Conservation (phyloP, 2,113 vertebrate genomes). For the Ctenomys sociabilis region DNA sequence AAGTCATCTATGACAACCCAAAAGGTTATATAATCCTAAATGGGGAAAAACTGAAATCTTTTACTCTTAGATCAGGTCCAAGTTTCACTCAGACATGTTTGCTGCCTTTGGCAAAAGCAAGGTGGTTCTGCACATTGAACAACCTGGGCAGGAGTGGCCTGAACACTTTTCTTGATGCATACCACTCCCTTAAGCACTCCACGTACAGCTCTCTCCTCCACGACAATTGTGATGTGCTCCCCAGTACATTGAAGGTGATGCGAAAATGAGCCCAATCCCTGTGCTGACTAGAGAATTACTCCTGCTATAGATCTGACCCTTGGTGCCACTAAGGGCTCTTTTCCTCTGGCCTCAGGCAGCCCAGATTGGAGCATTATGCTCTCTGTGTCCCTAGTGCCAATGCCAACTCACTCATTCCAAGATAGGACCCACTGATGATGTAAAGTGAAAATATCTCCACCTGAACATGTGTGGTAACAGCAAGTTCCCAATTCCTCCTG, state of each 20-base stretch:
- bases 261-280: not conserved
- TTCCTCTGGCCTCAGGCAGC: too few relatives aligned
- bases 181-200: fast-evolving
- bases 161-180: not conserved
- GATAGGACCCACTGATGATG: not conserved
- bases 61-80: too few relatives aligned
- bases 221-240: not conserved
- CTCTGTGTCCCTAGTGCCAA: not conserved
- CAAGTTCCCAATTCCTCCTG: not conserved
- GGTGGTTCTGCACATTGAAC: too few relatives aligned
- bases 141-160: too few relatives aligned
- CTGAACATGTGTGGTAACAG: not conserved
- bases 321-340: not conserved
- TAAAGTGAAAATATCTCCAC: not conserved
- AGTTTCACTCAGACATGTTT: too few relatives aligned
- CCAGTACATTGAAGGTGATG: not conserved
- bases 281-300: not conserved
- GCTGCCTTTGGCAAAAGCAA: too few relatives aligned
- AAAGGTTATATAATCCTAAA: too few relatives aligned
- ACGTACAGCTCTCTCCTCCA: not conserved
- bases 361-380: not conserved
- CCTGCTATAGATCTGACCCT: not conserved
- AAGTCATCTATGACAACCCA: too few relatives aligned
- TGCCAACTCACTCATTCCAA: not conserved
- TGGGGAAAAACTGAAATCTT: too few relatives aligned